phyloP scores from a whole-genome alignment of 2,888 invertebrate genomes.

The Nowickia ferox region DNA sequence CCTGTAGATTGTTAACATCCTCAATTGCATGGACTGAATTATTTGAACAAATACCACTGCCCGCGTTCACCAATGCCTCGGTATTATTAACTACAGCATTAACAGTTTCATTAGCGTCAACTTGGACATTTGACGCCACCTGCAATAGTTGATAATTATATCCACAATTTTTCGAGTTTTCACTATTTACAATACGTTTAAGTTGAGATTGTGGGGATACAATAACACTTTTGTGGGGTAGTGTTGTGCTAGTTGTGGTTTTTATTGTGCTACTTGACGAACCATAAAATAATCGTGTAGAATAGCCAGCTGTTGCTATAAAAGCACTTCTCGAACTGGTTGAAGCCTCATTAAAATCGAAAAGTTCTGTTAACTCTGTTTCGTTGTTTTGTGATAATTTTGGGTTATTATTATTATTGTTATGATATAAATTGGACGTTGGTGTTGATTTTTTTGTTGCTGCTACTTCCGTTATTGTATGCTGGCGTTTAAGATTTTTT shows the following conservation, averaged over 20 bases:
- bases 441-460: conserved; percentile 36
- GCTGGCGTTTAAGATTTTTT: conserved; percentile 80
- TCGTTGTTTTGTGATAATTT: conserved; percentile 62
- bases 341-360: conserved; percentile 66
- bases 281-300: conserved; percentile 78
- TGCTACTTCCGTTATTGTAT: conserved; percentile 49
- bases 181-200: conserved; percentile 54
- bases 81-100: background rate
- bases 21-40: conserved; percentile 54
- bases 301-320: conserved; percentile 73
- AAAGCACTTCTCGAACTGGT: conserved; percentile 68
- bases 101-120: conserved; percentile 2
- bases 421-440: conserved; percentile 49
- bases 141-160: conserved; percentile 60
- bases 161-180: conserved; percentile 34
- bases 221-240: conserved; percentile 69
- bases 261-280: conserved; percentile 57
- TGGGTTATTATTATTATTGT: conserved; percentile 24
- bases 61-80: background rate
- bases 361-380: conserved; percentile 61
- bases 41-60: conserved; percentile 35
- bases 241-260: conserved; percentile 4
- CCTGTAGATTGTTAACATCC: conserved; percentile 73
- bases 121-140: conserved; percentile 49
- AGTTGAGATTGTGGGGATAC: conserved; percentile 62